Evolutionary conservation across 1,140 invertebrate species (phyloP).

Genomic region (Adoxophyes honmai): DNA sequence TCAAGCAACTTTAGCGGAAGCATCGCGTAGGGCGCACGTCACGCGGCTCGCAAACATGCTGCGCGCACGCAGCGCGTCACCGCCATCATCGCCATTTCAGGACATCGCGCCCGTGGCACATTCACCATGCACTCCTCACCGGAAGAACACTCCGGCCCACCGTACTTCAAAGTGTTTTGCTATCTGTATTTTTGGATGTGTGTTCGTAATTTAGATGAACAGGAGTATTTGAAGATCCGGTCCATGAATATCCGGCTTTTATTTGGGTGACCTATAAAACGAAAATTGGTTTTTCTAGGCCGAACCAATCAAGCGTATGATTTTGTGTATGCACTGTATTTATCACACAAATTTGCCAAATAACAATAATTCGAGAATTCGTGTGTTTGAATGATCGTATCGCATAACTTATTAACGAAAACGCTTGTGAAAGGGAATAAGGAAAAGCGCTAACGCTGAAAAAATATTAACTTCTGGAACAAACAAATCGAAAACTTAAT

Average conservation of each 20-base stretch:
- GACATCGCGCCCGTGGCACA: too few species aligned
- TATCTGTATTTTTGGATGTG: too few species aligned
- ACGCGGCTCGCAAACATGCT: constrained; percentile 3
- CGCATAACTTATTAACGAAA: too few species aligned
- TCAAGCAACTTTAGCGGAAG: not conserved
- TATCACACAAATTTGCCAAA: too few species aligned
- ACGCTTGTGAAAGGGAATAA: too few species aligned
- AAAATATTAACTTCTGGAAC: too few species aligned
- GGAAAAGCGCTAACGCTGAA: too few species aligned
- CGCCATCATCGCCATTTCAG: not conserved
- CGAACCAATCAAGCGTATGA: not conserved
- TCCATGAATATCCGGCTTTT: not conserved
- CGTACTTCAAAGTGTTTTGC: too few species aligned
- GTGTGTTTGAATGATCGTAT: too few species aligned
- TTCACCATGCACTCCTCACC: too few species aligned
- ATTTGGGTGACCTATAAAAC: constrained; percentile 8
- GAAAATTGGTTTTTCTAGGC: not conserved
- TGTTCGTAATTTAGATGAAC: not conserved
- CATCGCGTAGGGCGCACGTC: constrained; percentile 1
- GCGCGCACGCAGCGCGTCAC: not conserved
- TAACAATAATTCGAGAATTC: too few species aligned
- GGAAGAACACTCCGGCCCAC: not conserved
- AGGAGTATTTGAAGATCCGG: constrained; percentile 9
- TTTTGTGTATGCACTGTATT: not conserved
- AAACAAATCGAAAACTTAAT: too few species aligned